Evolutionary conservation across 2,888 invertebrate genomes (phyloP).

Genomic region (Oligia strigilis): DNA sequence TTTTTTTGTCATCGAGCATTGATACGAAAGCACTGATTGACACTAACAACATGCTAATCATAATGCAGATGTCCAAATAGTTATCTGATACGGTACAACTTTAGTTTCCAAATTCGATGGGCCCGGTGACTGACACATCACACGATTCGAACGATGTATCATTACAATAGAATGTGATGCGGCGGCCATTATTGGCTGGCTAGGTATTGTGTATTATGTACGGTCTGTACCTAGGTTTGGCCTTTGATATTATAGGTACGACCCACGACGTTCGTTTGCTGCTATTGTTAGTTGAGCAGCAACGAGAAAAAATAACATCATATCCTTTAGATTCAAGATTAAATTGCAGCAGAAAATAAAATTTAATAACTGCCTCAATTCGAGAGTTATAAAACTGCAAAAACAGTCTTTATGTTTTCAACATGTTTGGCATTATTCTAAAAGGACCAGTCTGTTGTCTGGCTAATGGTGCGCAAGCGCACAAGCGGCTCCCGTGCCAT

Average conservation of each 20-base stretch:
- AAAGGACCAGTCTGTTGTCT: constrained; percentile 66
- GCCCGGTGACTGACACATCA: constrained; percentile 81
- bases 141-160: constrained; percentile 72
- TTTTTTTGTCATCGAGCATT: constrained; percentile 73
- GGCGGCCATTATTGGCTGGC: constrained; percentile 73
- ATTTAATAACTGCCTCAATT: constrained; percentile 70
- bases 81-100: constrained; percentile 84
- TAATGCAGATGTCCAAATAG: constrained; percentile 83
- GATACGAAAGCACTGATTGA: constrained; percentile 82
- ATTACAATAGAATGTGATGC: constrained; percentile 80
- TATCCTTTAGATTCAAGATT: constrained; percentile 73
- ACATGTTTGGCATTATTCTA: constrained; percentile 72
- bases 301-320: constrained; percentile 70
- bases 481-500: constrained; percentile 78
- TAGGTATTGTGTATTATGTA: constrained; percentile 78
- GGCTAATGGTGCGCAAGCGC: constrained; percentile 66
- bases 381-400: constrained; percentile 70
- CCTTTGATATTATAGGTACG: constrained; percentile 76
- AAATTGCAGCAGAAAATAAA: constrained; percentile 74
- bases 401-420: constrained; percentile 67
- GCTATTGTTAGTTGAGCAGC: constrained; percentile 78
- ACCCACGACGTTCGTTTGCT: constrained; percentile 78
- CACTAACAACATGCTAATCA: constrained; percentile 82
- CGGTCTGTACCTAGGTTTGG: constrained; percentile 79
- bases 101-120: constrained; percentile 81